Percentiles rank a stretch among this genome's conserved stretches.
Evolutionary conservation across 1,140 invertebrate genomes (phyloP).

Genomic region (Drosophila quadrilineata): DNA sequence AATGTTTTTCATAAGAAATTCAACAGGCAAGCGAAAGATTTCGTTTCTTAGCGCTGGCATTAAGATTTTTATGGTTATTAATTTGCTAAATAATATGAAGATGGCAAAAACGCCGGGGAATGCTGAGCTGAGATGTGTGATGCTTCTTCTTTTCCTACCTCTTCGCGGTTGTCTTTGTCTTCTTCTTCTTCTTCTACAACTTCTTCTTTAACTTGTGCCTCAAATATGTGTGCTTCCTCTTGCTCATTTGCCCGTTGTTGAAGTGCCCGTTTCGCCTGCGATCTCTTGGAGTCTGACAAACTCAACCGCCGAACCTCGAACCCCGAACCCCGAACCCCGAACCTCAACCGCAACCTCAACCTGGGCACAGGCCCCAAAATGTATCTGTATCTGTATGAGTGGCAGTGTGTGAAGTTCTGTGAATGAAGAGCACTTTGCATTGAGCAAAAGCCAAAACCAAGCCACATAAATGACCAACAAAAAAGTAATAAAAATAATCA

Average conservation of each 20-base stretch:
- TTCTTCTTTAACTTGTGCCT: no score
- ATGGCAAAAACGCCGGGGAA: constrained; percentile 31
- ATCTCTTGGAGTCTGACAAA: constrained; percentile 16
- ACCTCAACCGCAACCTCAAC: constrained; percentile 9
- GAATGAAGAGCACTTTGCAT: constrained; percentile 78
- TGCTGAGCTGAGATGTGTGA: not conserved
- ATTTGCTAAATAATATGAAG: constrained; percentile 78
- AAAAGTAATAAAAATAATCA: constrained; percentile 6
- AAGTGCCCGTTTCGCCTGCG: constrained; percentile 13
- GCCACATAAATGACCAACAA: constrained; percentile 13
- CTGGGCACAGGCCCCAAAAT: constrained; percentile 9
- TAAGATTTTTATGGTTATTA: constrained; percentile 80
- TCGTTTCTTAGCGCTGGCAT: constrained; percentile 70
- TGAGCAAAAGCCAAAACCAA: constrained; percentile 38
- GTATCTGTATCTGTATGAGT: no score
- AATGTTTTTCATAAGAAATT: constrained; percentile 76
- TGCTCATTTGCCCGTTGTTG: no score
- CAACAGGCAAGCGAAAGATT: constrained; percentile 75
- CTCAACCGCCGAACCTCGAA: not conserved
- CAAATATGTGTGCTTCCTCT: no score
- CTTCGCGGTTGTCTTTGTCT: not conserved
- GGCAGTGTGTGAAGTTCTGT: constrained; percentile 54
- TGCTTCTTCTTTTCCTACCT: not conserved
- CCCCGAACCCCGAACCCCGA: constrained; percentile 15
- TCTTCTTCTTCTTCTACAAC: no score